Evolutionary conservation across 2,888 invertebrate species (phyloP).

Genomic region (Dicycla oo): DNA sequence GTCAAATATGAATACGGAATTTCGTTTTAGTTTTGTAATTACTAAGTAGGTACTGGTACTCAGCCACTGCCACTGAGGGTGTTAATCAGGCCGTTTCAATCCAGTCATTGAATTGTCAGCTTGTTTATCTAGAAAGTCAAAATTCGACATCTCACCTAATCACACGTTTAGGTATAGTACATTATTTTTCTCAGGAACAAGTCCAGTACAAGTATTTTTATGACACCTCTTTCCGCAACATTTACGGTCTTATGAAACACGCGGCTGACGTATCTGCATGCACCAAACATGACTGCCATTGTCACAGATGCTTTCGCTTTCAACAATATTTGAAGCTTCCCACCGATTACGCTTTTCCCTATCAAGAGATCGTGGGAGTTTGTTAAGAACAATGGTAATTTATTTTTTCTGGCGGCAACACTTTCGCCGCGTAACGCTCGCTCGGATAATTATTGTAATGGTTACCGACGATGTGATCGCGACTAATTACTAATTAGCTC

Average conservation of each 20-base stretch:
- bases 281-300: constrained; percentile 73
- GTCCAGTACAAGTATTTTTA: constrained; percentile 4
- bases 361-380: constrained; percentile 88
- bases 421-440: constrained; percentile 84
- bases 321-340: constrained; percentile 81
- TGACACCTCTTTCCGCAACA: not conserved
- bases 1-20: not conserved
- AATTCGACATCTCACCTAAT: too few relatives aligned
- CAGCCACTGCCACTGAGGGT: not conserved
- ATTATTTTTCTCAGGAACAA: not conserved
- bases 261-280: constrained; percentile 58
- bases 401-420: constrained; percentile 82
- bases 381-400: constrained; percentile 83
- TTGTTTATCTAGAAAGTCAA: not conserved
- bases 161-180: not conserved
- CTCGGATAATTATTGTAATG: constrained; percentile 75
- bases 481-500: constrained; percentile 68
- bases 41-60: too few relatives aligned
- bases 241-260: constrained; percentile 65
- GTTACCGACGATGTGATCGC: constrained; percentile 69
- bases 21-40: not conserved
- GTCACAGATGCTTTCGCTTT: constrained; percentile 85
- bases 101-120: not conserved
- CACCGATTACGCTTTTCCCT: constrained; percentile 88
- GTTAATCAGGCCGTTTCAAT: constrained; percentile 2